phyloP scores from a whole-genome alignment of 2,888 invertebrate genomes.

The Chesias legatella region DNA sequence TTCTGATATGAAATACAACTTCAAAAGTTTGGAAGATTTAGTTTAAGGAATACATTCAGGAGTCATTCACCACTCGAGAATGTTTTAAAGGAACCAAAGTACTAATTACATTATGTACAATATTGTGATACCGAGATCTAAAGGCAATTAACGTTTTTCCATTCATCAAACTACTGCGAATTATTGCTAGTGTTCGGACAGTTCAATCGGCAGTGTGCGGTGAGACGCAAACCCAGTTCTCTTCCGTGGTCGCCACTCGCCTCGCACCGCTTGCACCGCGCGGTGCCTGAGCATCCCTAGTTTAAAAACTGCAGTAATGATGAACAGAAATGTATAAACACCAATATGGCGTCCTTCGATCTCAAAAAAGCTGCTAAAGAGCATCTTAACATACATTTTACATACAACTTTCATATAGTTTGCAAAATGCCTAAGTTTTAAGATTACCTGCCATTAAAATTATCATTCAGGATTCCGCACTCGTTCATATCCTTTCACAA shows the following conservation, averaged over 20 bases:
- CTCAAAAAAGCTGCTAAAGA: constrained; percentile 54
- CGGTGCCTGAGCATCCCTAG: too few species aligned
- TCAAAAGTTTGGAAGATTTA: neutral
- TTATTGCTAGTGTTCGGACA: neutral
- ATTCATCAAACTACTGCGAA: constrained; percentile 52
- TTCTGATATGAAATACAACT: constrained; percentile 1
- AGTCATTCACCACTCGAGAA: constrained; percentile 5
- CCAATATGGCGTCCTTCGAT: constrained; percentile 75
- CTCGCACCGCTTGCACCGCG: too few species aligned
- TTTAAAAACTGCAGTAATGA: constrained; percentile 40
- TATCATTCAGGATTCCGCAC: constrained; percentile 35
- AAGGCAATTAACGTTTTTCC: constrained; percentile 53
- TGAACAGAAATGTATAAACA: constrained; percentile 59
- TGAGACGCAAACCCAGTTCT: too few species aligned
- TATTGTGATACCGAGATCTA: constrained; percentile 61
- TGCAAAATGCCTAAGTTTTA: constrained; percentile 67
- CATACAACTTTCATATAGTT: constrained; percentile 62
- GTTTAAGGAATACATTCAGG: neutral
- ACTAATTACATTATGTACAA: constrained; percentile 76
- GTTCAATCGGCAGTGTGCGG: too few species aligned
- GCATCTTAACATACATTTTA: constrained; percentile 67
- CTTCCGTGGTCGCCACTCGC: too few species aligned
- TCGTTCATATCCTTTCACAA: constrained; percentile 38
- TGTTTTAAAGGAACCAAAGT: constrained; percentile 44
- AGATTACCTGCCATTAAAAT: constrained; percentile 61